These are phyloP conservation scores for Copsychus sechellarum DNA, from an alignment of 2,113 vertebrate species.

Conservation along the genomic window DNA sequence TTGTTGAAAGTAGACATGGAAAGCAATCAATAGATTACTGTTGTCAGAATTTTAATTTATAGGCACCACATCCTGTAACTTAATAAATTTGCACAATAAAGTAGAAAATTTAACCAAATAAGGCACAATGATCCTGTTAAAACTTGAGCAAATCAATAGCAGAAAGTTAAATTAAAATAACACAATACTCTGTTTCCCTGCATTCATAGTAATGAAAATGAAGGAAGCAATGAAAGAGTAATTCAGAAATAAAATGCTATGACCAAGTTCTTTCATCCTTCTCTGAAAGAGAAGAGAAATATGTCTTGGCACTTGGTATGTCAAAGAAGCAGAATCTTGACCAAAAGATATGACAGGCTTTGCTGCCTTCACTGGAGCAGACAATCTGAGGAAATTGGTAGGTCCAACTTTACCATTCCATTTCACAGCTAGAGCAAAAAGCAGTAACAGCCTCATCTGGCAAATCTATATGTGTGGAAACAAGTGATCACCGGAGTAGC, in stretches of 20 bases:
- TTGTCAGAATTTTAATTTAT: conserved; percentile 1
- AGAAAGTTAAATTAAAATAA: not conserved
- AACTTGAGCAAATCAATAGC: not conserved
- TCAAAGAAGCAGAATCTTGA: not conserved
- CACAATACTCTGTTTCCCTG: not conserved
- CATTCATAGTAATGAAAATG: not conserved
- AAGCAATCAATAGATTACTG: not conserved
- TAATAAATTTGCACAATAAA: not conserved
- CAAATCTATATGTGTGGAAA: rapidly evolving
- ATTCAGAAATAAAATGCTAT: not conserved
- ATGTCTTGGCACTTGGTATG: not conserved
- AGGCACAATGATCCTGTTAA: not conserved
- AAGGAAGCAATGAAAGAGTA: not conserved
- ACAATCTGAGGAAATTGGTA: not conserved
- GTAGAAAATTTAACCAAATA: not conserved
- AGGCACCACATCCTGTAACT: not conserved
- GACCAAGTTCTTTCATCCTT: not conserved
- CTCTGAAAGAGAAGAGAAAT: not conserved
- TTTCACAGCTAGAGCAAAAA: not conserved
- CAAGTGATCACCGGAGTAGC: not conserved
- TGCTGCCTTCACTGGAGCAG: not conserved
- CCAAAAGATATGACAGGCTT: not conserved
- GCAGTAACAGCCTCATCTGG: not conserved
- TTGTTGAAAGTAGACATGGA: not conserved
- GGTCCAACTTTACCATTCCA: not conserved